Conservation (phyloP, 2,888 invertebrate genomes). For the Caenorhabditis afra region DNA sequence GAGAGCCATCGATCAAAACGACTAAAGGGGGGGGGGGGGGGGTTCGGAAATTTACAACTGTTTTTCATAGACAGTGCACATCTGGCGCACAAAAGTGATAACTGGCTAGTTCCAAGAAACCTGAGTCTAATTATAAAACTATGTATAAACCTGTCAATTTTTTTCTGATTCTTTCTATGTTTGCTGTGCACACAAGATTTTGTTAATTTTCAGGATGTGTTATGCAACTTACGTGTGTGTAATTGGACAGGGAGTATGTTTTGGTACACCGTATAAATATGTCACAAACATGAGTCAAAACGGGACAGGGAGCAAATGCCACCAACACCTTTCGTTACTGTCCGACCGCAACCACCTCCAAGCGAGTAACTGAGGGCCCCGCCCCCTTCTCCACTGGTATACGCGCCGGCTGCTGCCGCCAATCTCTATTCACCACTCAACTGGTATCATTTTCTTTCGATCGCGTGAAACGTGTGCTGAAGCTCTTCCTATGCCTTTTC, state of each 20-base stretch:
- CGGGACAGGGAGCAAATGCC: slow-evolving; percentile 10
- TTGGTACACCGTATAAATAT: no score
- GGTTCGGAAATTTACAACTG: slow-evolving; percentile 26
- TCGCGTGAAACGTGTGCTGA: slow-evolving; percentile 1
- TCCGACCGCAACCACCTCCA: slow-evolving; percentile 6
- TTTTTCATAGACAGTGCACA: slow-evolving; percentile 14
- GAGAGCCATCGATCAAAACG: no score
- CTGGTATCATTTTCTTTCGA: slow-evolving; percentile 43
- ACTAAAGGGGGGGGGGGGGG: no score
- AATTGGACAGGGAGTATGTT: no score
- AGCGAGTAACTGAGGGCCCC: slow-evolving; percentile 21
- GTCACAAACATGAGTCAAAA: background rate
- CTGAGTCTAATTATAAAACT: no score
- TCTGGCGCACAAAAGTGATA: background rate
- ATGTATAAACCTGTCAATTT: no score
- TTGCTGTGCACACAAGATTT: no score
- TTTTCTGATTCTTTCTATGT: no score
- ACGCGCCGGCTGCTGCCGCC: background rate
- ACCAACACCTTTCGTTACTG: slow-evolving; percentile 25
- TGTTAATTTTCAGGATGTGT: no score
- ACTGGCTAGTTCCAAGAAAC: no score
- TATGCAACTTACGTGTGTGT: no score
- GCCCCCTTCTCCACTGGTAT: slow-evolving; percentile 12
- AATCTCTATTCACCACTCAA: slow-evolving; percentile 13
- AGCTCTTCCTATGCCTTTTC: slow-evolving; percentile 31